Conservation (phyloP, 2,888 invertebrate genomes). For the Polylopha cassiicola region DNA sequence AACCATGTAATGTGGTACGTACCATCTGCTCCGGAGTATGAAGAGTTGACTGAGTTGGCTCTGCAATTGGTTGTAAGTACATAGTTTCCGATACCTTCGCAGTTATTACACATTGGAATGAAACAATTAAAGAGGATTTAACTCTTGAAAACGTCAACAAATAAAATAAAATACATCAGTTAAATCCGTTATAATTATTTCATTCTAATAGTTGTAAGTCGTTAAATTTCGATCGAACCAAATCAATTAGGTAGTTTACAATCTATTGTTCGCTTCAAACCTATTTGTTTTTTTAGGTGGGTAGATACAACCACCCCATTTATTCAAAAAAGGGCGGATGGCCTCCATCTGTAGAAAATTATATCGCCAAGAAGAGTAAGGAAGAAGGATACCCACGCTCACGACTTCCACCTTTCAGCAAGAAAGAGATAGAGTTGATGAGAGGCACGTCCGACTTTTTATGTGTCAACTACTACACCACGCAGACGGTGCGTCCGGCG, state of each 20-base stretch:
- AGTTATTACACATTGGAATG: too few species aligned
- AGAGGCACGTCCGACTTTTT: conserved; percentile 37
- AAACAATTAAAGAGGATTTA: too few species aligned
- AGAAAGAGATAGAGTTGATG: conserved; percentile 37
- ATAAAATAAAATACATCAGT: too few species aligned
- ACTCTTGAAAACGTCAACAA: too few species aligned
- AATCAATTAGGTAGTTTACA: too few species aligned
- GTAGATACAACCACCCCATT: conserved; percentile 42
- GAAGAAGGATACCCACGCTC: conserved; percentile 34
- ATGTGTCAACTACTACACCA: conserved; percentile 35
- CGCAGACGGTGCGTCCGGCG: conserved; percentile 28
- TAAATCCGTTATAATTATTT: too few species aligned
- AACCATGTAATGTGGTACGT: conserved; percentile 46
- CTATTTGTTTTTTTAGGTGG: conserved; percentile 31
- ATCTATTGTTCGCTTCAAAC: conserved; percentile 25
- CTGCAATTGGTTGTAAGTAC: too few species aligned
- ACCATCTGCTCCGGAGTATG: conserved; percentile 54
- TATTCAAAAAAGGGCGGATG: conserved; percentile 48
- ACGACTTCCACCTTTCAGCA: conserved; percentile 40
- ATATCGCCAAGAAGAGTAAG: conserved; percentile 35
- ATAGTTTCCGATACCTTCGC: too few species aligned
- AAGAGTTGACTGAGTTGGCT: conserved; percentile 72
- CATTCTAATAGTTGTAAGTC: too few species aligned
- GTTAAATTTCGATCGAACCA: too few species aligned
- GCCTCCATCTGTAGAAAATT: conserved; percentile 39